Conservation (phyloP, 2,113 vertebrate species). For the Cavia porcellus region DNA sequence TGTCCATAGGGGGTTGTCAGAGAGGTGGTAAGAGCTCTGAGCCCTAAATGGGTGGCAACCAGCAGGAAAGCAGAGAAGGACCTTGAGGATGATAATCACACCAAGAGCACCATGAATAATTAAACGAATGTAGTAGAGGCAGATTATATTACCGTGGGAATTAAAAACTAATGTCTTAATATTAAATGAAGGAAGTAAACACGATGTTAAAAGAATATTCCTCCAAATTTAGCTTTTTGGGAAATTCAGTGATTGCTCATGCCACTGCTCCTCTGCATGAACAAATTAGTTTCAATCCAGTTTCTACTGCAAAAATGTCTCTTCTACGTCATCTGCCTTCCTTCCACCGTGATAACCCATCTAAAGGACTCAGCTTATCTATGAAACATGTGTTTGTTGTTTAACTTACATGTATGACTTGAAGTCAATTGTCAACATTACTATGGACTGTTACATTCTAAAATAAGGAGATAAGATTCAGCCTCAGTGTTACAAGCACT, state of each 20-base stretch:
- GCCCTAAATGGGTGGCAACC: not conserved
- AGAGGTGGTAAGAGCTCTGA: not conserved
- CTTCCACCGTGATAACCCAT: constrained; percentile 19
- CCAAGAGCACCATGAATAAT: not conserved
- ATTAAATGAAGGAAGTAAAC: not conserved
- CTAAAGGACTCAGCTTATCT: not conserved
- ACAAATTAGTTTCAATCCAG: not conserved
- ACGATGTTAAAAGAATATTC: not conserved
- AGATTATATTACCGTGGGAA: not conserved
- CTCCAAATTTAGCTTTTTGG: not conserved
- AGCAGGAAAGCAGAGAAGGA: not conserved
- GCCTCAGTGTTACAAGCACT: not conserved
- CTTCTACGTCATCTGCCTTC: not conserved
- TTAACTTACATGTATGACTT: constrained; percentile 19
- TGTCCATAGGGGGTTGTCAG: not conserved
- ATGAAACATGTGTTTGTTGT: constrained; percentile 23
- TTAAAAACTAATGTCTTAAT: not conserved
- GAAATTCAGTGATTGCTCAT: no score
- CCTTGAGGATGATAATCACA: not conserved
- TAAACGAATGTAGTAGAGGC: not conserved
- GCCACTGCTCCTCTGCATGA: not conserved
- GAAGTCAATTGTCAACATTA: not conserved
- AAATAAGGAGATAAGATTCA: not conserved
- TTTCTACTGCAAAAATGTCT: not conserved
- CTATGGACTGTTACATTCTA: not conserved